Conservation (phyloP, 2,797 vertebrate species). For the Petrocephalus sullivani region DNA sequence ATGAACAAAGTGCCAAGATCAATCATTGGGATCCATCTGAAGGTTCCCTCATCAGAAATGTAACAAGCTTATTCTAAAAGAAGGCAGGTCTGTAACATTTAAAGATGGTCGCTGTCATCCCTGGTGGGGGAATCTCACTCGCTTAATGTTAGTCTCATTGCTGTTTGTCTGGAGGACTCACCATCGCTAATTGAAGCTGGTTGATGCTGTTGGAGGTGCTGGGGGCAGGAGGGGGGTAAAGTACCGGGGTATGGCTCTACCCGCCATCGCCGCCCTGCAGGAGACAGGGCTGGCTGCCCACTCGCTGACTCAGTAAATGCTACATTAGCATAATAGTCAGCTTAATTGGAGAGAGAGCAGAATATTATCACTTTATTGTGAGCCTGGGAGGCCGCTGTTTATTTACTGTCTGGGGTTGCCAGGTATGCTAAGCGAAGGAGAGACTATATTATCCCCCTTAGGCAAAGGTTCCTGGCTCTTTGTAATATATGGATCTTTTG, state of each 20-base stretch:
- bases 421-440: conserved; percentile 60
- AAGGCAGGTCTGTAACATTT: conserved; percentile 35
- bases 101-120: conserved; percentile 32
- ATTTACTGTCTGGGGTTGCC: conserved; percentile 57
- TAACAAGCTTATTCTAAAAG: background rate
- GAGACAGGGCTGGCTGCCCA: conserved; percentile 57
- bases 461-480: conserved; percentile 21
- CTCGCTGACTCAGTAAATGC: conserved; percentile 74
- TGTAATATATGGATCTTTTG: background rate
- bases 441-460: conserved; percentile 53
- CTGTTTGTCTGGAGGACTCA: conserved; percentile 35
- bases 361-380: conserved; percentile 52
- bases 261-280: conserved; percentile 45
- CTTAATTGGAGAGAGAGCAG: conserved; percentile 65
- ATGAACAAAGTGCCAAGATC: background rate
- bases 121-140: conserved; percentile 42
- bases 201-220: conserved; percentile 4
- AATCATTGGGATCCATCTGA: background rate
- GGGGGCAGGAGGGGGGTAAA: background rate
- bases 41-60: background rate
- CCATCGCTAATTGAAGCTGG: conserved; percentile 51
- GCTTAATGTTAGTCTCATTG: conserved; percentile 42
- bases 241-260: background rate
- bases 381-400: conserved; percentile 55
- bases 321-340: conserved; percentile 75